Base-by-base conservation (phyloP, 64 coral and sea anemone genomes). In the Exaiptasia diaphana region DNA sequence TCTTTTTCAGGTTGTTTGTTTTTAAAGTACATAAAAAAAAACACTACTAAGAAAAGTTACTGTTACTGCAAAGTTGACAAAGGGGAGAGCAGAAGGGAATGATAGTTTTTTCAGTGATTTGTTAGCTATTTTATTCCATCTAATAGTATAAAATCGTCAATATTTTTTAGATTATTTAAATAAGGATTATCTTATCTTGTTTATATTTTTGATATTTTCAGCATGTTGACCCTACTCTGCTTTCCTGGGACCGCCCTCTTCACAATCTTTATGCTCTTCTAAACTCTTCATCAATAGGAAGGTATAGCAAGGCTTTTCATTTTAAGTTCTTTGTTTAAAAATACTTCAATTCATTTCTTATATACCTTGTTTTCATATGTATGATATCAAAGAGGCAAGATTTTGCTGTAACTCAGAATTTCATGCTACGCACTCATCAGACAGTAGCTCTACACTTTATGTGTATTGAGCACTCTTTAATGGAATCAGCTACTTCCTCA, bases 251-350 rank as follows among this genome's bases (percentile, higher is more conserved):
- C 18, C 61, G 94, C 82, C 88, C 67, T 23, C 65, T 97, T 42
- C 88, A 97, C 46, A 99, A 99, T 64, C 73, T 99, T 21, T 88
- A 89, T 42, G 85, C 80, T 6, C 90, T 90, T 22, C 64, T 99
- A 48, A 67, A 84, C 50, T 80, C 94, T 12, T 57, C 69, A 32
- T 73, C 38, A 42, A 29, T 49, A 8, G 69, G 69, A 73, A 73
- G 69, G 69, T 73, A 49, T 25, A 27, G 5, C 36, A 13, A 71
- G 7, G 3, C 33, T 15, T 40, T 36, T 38, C 34, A 8, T 3
- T n/a, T 6, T 62, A 22, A 6, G 20, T n/a, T n/a, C n/a, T n/a
- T n/a, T n/a, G n/a, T n/a, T n/a, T n/a, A n/a, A n/a, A n/a, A n/a
- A n/a, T n/a, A n/a, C n/a, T n/a, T n/a, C n/a, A n/a, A n/a, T n/a